These are phyloP conservation scores for Monodelphis domestica DNA, from an alignment of 2,797 vertebrate species.

Conservation along the genomic window DNA sequence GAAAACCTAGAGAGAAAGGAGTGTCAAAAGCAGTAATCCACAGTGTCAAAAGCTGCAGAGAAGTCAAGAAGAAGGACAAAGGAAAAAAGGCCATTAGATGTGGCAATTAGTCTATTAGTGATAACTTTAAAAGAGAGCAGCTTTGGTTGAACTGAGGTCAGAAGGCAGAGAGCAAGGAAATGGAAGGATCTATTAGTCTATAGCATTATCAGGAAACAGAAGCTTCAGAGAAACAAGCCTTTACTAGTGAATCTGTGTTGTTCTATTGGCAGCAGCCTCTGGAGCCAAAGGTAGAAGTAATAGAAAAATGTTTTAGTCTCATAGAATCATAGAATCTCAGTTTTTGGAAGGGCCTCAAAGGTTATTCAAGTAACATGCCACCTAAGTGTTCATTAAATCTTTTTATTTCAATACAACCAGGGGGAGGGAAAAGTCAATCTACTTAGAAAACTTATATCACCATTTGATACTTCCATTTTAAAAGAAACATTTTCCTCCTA, in stretches of 20 bases:
- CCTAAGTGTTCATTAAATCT: neutral
- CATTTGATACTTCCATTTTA: neutral
- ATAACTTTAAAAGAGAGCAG: no score
- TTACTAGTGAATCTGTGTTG: neutral
- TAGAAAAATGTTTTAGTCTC: neutral
- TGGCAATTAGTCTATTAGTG: neutral
- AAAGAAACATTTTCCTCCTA: neutral
- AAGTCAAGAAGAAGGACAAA: neutral
- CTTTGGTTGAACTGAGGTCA: neutral
- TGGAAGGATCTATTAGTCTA: neutral
- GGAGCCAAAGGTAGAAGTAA: neutral
- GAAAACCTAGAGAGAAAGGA: neutral
- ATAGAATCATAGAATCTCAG: neutral
- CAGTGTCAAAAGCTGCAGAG: neutral
- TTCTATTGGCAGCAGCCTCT: neutral
- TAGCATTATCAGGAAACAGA: neutral
- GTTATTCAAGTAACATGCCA: neutral
- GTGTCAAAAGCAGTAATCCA: neutral
- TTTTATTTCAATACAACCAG: neutral
- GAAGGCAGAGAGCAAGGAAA: neutral
- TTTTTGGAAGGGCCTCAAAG: neutral
- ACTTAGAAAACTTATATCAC: neutral
- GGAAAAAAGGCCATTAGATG: neutral
- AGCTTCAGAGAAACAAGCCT: neutral
- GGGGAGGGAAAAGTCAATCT: neutral